Base-by-base conservation (phyloP, 1,140 invertebrate genomes). In the Gyrodactylus bullatarudis region DNA sequence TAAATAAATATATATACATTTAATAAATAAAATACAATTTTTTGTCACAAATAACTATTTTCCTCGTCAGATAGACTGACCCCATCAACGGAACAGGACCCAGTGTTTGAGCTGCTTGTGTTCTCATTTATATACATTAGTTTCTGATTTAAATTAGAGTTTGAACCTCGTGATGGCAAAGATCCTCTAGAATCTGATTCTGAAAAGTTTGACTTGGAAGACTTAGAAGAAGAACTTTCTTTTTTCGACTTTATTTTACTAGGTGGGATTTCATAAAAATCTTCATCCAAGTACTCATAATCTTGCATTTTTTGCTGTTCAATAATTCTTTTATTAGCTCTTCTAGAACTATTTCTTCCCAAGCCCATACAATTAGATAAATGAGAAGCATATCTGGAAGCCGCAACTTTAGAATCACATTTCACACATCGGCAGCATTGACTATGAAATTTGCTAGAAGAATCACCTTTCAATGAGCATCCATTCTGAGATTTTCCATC, bases 361-460 rank as follows among this genome's bases (percentile, higher is more conserved):
- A 23, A 24, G 24, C 70, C 70, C 70, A 71, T 71, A 71, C 70
- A 71, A n/a, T 71, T 71, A 2, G 70, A 71, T 19, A 71, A 26
- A 71, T 71, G 70, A 1, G 70, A 21, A 26, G 70, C 70, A n/a
- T 23, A 71, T 24, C 70, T n/a, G 24, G 21, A 23, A 2, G 70
- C 21, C 20, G 21, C 21, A 25, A 71, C 70, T 71, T 71, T 71
- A 23, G 21, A 23, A 8, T 21, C 20, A 26, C 70, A 71, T 26
- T 24, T 71, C 20, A 71, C 24, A 23, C 70, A 71, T 71, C 24
- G 22, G 8, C 21, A 71, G 24, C 70, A 71, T 25, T 23, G 8
- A 23, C 24, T 25, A 16, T 20, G 20, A 1, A 25, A 25, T 1
- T 19, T 24, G 24, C 23, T 26, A 26, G 22, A 20, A 25, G 20